Conservation (phyloP, 2,888 invertebrate species). For the Drosophila pseudotalamancana region DNA sequence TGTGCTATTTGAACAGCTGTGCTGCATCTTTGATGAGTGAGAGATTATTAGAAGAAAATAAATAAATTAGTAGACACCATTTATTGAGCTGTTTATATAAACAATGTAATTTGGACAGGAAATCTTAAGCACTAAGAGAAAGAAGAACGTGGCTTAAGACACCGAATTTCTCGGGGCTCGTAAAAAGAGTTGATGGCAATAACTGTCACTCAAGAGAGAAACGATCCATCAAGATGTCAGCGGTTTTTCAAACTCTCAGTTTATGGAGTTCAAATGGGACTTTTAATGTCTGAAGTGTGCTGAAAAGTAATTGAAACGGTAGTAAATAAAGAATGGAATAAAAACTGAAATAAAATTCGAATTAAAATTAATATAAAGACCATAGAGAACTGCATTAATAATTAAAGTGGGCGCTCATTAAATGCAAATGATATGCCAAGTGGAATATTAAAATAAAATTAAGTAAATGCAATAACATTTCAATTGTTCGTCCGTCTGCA, state of each 20-base stretch:
- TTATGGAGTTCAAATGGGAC: not conserved
- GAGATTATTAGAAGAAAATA: too few species aligned
- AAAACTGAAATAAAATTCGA: not conserved
- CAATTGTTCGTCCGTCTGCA: conserved; percentile 13
- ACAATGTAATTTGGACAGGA: too few species aligned
- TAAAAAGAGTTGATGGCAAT: too few species aligned
- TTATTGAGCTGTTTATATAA: too few species aligned
- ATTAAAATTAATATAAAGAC: not conserved
- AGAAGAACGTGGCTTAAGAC: too few species aligned
- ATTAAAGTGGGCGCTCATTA: conserved; percentile 47
- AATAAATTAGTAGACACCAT: too few species aligned
- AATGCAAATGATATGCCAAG: conserved; percentile 54
- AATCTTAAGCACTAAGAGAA: too few species aligned
- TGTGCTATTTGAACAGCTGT: not conserved
- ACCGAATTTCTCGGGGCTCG: too few species aligned
- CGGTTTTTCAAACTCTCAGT: not conserved
- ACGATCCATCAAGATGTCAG: too few species aligned
- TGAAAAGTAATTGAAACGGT: not conserved
- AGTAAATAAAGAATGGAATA: not conserved
- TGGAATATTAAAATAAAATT: conserved; percentile 6
- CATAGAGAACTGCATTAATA: conserved; percentile 25
- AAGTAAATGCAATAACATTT: conserved; percentile 18
- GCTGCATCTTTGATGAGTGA: not conserved
- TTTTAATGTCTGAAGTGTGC: not conserved
- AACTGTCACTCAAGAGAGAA: too few species aligned